A percentile compares a stretch with the other conserved stretches of the same genome.
phyloP scores from a whole-genome alignment of 2,888 invertebrate species.

The Pandemis corylana region DNA sequence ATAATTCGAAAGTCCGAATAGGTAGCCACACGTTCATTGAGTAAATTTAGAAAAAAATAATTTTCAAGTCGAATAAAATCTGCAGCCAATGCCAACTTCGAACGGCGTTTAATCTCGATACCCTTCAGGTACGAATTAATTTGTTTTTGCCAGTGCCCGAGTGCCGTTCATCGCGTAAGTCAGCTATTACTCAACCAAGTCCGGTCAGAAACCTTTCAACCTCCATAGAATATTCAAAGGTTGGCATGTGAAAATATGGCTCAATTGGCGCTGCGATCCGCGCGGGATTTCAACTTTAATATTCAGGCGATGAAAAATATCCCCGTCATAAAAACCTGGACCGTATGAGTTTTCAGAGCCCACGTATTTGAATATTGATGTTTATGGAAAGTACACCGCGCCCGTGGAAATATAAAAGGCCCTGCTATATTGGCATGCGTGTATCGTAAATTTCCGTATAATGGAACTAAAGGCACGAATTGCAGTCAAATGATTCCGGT shows the following conservation, averaged over 20 bases:
- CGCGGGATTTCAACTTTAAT: constrained; percentile 75
- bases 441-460: constrained; percentile 52
- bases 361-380: constrained; percentile 79
- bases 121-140: constrained; percentile 20
- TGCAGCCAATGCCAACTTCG: neutral
- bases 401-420: constrained; percentile 54
- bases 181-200: constrained; percentile 55
- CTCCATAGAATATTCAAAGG: constrained; percentile 80
- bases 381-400: constrained; percentile 67
- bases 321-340: constrained; percentile 75
- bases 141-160: constrained; percentile 6
- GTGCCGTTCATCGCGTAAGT: constrained; percentile 24
- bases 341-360: constrained; percentile 76
- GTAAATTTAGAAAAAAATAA: neutral
- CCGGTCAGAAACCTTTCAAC: constrained; percentile 66
- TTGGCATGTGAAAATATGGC: constrained; percentile 74
- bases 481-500: constrained; percentile 24
- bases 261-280: constrained; percentile 72
- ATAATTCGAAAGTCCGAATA: too few species aligned
- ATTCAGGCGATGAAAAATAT: constrained; percentile 80
- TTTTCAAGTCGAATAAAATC: neutral
- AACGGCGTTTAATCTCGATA: constrained; percentile 8
- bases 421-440: constrained; percentile 48
- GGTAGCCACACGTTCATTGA: neutral
- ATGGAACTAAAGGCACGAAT: constrained; percentile 54